Percentiles rank a stretch among this genome's conserved stretches.
These are phyloP conservation scores for Anableps anableps DNA, from an alignment of 2,797 vertebrate species.

Conservation along the genomic window DNA sequence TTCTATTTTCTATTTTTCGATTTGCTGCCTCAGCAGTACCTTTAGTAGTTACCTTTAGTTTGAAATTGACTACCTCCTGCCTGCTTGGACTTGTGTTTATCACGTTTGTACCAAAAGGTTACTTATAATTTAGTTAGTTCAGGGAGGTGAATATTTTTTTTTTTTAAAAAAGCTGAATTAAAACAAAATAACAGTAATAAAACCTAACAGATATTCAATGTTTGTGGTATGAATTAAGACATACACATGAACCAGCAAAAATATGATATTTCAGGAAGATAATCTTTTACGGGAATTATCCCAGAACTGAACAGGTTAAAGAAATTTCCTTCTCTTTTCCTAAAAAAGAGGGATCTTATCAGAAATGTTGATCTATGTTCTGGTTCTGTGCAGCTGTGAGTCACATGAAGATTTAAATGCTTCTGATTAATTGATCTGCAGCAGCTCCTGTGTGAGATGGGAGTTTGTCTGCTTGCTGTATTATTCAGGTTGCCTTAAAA, in stretches of 20 bases:
- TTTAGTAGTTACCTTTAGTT: too few species aligned
- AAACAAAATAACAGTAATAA: neutral
- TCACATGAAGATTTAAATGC: slow-evolving; percentile 69
- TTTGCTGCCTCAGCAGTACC: too few species aligned
- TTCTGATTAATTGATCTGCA: slow-evolving; percentile 78
- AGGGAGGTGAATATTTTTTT: too few species aligned
- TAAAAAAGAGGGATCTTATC: neutral
- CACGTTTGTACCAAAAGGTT: too few species aligned
- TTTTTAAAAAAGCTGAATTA: neutral
- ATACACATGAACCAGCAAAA: neutral
- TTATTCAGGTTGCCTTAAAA: slow-evolving; percentile 81
- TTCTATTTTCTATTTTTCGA: too few species aligned
- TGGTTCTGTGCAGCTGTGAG: slow-evolving; percentile 36
- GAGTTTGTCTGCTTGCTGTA: slow-evolving; percentile 59
- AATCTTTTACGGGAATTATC: neutral
- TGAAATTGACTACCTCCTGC: neutral
- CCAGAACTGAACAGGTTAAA: neutral
- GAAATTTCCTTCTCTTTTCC: neutral
- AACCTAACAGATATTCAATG: neutral
- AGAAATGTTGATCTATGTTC: slow-evolving; percentile 8
- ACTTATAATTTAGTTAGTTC: too few species aligned
- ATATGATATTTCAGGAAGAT: neutral
- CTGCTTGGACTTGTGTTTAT: neutral
- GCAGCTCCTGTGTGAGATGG: slow-evolving; percentile 61
- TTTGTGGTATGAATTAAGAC: neutral